Evolutionary conservation across 2,113 vertebrate species (phyloP), one percentile per base, ranked within the genome.

Genomic region (Pseudorhombus dupliciocellatus): DNA sequence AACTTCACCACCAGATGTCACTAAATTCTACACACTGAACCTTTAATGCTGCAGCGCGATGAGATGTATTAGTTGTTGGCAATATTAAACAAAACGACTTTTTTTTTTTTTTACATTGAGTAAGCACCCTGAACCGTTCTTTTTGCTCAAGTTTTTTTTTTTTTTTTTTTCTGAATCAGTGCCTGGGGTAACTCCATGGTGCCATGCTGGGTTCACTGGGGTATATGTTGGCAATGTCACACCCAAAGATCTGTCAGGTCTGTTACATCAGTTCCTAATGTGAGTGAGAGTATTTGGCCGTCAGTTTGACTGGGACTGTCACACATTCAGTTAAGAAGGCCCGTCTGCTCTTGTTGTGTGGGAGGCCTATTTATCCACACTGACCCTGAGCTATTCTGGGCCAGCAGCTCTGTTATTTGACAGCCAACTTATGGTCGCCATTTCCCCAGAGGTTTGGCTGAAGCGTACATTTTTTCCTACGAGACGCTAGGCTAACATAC

Each of bases 371-470:
- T 86, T 87, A 78, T 73, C 80, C 67, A 70, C 75, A 58, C 70
- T 83, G 79, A 85, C 82, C 87, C 60, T 5, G 15, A 80, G 81
- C 73, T 88, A 87, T 89, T 89, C 71, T 66, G 65, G 73, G 83
- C 74, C 79, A 84, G 51, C 73, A 75, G 80, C 82, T 73, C 56
- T 30, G 58, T 59, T 81, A 61, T 86, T 73, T 88, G 87, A 90
- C 88, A 87, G 90, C 78, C 81, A 86, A 79, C 85, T 87, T 90
- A 79, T 87, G 83, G 83, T 87, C 65, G 12, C 87, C 72, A 60
- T 87, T 83, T 86, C 87, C 88, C 84, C 34, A 5, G 87, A 81
- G 86, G 77, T 81, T 81, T 69, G 37, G 66, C 75, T 80, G 58
- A 76, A 84, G 73, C 68, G 74, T 75, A 83, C 77, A 76, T 90